Percentiles rank a stretch among this genome's conserved stretches.
These are phyloP conservation scores for Dendrocincla tyrannina DNA, from an alignment of 2,797 vertebrate species.

Conservation along the genomic window DNA sequence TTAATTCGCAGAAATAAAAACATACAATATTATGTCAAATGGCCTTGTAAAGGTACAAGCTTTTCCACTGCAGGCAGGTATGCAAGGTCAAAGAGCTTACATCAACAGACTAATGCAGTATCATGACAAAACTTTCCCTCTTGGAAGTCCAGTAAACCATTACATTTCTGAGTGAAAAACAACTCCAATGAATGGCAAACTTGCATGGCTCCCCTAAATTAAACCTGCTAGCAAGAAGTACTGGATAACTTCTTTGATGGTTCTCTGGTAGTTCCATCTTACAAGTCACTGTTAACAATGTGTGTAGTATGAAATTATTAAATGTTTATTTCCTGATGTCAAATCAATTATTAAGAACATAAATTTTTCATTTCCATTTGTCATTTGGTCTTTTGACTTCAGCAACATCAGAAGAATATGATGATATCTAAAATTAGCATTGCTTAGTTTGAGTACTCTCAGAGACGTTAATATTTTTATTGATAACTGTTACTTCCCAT, in stretches of 20 bases:
- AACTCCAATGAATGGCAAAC: background rate
- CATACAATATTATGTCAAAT: background rate
- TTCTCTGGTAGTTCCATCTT: background rate
- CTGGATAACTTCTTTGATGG: background rate
- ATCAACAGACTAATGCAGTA: background rate
- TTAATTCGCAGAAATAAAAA: background rate
- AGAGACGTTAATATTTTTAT: background rate
- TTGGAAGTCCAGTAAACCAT: background rate
- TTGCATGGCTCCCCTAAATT: background rate
- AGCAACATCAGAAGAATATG: background rate
- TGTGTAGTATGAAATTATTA: background rate
- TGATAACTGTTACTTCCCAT: background rate
- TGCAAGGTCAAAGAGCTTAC: background rate
- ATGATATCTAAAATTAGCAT: background rate
- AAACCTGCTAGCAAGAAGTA: background rate
- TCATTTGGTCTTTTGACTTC: background rate
- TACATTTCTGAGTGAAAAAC: background rate
- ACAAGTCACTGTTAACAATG: background rate
- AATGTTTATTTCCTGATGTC: background rate
- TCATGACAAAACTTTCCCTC: background rate
- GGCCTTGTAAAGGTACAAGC: background rate
- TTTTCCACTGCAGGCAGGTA: background rate
- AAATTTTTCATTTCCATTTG: background rate
- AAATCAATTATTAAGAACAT: background rate
- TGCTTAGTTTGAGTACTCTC: background rate